These are phyloP conservation scores for Aphrocallistes beatrix DNA, from an alignment of 37 sponge, comb jelly and placozoan species.

Conservation along the genomic window DNA sequence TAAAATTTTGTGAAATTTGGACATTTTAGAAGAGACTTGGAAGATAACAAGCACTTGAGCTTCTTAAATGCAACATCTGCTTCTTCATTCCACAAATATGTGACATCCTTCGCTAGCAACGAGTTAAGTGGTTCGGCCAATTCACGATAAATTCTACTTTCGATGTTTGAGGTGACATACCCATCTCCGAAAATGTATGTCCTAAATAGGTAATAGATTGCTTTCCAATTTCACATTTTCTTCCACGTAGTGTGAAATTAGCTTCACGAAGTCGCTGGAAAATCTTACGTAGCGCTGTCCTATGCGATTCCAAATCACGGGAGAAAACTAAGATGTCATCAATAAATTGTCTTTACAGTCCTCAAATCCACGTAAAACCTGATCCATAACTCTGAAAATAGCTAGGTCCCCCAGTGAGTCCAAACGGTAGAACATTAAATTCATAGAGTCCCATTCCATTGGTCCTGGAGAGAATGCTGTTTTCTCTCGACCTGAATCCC, in stretches of 20 bases:
- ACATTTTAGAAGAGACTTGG: too few relatives aligned
- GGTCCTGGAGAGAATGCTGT: too few relatives aligned
- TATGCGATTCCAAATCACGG: not conserved
- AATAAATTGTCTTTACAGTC: not conserved
- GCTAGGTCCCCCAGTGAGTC: not conserved
- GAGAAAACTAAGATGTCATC: not conserved
- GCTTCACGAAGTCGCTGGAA: not conserved
- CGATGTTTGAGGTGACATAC: not conserved
- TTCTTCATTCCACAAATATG: not conserved
- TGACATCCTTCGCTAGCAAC: not conserved
- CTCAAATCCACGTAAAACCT: not conserved
- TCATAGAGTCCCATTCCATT: not conserved
- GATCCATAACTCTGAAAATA: not conserved
- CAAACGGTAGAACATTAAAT: not conserved
- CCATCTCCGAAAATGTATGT: too few relatives aligned
- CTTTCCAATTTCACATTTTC: not conserved
- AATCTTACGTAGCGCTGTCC: not conserved
- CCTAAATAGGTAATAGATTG: not conserved
- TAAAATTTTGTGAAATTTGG: too few relatives aligned
- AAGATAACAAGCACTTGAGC: too few relatives aligned
- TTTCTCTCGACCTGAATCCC: not conserved
- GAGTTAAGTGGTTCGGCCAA: not conserved
- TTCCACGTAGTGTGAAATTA: not conserved
- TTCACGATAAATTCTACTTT: not conserved
- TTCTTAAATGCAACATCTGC: not conserved